A percentile compares a stretch with the other conserved stretches of the same genome.
Evolutionary conservation across 2,797 vertebrate species (phyloP).

Genomic region (Sebastes nivosus): DNA sequence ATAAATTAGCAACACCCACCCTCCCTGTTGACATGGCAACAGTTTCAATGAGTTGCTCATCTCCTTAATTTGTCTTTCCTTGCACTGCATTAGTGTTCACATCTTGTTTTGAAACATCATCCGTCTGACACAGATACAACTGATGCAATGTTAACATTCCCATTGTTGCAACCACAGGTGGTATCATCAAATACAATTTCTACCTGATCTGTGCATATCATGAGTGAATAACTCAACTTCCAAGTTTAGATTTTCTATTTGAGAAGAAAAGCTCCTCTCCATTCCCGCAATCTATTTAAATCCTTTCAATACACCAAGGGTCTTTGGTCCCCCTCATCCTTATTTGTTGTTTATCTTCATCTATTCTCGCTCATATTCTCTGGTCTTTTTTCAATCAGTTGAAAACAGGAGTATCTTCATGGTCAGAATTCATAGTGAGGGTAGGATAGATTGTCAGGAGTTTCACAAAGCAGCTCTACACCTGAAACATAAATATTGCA

Average conservation of each 20-base stretch:
- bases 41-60: constrained; percentile 23
- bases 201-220: not conserved
- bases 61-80: constrained; percentile 31
- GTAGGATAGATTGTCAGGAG: not conserved
- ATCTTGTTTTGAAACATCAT: constrained; percentile 34
- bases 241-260: not conserved
- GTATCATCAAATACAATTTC: not conserved
- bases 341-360: not conserved
- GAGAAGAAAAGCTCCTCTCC: not conserved
- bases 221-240: not conserved
- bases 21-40: constrained; percentile 37
- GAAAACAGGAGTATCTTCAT: not conserved
- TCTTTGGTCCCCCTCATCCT: not conserved
- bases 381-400: not conserved
- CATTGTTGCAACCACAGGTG: not conserved
- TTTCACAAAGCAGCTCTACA: not conserved
- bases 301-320: not conserved
- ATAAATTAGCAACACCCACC: constrained; percentile 44
- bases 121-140: constrained; percentile 4
- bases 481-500: not conserved
- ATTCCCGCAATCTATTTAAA: not conserved
- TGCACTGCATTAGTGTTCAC: constrained; percentile 6
- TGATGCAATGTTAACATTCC: not conserved
- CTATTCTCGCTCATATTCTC: not conserved
- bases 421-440: not conserved